A percentile compares a stretch with the other conserved stretches of the same genome.
Conservation (phyloP, 2,888 invertebrate genomes). For the Watsonalla cultraria region DNA sequence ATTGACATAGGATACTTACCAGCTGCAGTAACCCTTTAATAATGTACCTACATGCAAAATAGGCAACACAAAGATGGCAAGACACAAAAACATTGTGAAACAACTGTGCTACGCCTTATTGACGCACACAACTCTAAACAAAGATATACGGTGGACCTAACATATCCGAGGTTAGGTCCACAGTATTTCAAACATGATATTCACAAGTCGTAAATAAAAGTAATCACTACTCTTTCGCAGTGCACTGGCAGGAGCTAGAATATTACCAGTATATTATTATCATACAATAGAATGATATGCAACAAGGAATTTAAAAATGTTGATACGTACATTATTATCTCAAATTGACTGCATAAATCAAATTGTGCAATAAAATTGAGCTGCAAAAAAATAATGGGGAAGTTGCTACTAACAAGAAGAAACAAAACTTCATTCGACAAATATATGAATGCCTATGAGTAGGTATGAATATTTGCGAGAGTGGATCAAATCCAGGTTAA, state of each 20-base stretch:
- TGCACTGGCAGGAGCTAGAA: not conserved
- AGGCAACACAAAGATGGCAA: not conserved
- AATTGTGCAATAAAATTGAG: too few relatives aligned
- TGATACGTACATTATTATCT: not conserved
- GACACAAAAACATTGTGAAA: not conserved
- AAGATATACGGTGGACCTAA: not conserved
- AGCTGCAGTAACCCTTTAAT: too few relatives aligned
- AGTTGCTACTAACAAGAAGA: too few relatives aligned
- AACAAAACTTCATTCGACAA: too few relatives aligned
- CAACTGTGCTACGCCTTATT: not conserved
- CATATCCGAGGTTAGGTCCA: not conserved
- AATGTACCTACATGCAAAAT: too few relatives aligned
- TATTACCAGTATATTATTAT: constrained; percentile 6
- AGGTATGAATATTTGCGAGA: too few relatives aligned
- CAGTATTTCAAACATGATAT: not conserved
- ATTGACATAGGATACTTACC: too few relatives aligned
- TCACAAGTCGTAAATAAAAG: not conserved
- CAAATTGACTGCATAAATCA: too few relatives aligned
- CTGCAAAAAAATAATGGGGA: too few relatives aligned
- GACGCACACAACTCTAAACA: not conserved
- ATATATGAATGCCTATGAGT: too few relatives aligned
- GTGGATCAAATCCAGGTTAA: too few relatives aligned
- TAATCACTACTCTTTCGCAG: not conserved
- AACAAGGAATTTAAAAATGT: not conserved
- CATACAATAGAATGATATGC: not conserved